Percentiles rank a stretch among this genome's conserved stretches.
Evolutionary conservation across 2,797 vertebrate species (phyloP).

Genomic region (Chelidonichthys spinosus): DNA sequence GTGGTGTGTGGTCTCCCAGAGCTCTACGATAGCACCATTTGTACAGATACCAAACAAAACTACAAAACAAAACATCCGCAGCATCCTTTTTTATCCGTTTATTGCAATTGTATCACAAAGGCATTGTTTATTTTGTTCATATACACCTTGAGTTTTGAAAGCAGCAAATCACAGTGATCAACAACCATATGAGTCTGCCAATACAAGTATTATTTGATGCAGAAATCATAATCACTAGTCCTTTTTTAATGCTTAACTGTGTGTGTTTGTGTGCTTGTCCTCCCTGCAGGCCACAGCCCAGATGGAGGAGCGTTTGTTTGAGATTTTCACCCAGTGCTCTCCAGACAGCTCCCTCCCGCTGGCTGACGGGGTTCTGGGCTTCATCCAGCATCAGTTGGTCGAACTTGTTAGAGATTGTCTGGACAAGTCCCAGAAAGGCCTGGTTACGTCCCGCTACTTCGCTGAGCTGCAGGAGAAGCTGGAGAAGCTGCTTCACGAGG

Average conservation of each 20-base stretch:
- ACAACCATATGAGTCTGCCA: conserved; percentile 18
- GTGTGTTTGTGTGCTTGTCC: conserved; percentile 31
- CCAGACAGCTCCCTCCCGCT: conserved; percentile 89
- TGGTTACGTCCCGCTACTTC: conserved; percentile 97
- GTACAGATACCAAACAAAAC: too few species aligned
- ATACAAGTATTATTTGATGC: not conserved
- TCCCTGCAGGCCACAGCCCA: conserved; percentile 92
- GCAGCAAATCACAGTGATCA: too few species aligned
- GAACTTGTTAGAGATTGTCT: conserved; percentile 97
- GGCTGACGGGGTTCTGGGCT: conserved; percentile 95
- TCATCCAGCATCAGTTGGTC: conserved; percentile 98
- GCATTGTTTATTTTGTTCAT: too few species aligned
- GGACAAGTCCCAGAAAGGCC: conserved; percentile 93
- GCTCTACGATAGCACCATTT: too few species aligned
- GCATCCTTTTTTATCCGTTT: too few species aligned
- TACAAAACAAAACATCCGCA: too few species aligned
- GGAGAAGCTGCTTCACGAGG: conserved; percentile 94
- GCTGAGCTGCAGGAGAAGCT: conserved; percentile 97
- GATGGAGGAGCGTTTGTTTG: conserved; percentile 96
- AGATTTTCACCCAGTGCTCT: conserved; percentile 89
- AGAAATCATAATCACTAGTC: not conserved
- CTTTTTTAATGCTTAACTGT: conserved; percentile 32
- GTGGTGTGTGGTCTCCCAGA: too few species aligned
- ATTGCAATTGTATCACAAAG: too few species aligned
- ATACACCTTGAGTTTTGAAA: too few species aligned